phyloP scores from a whole-genome alignment of 2,888 invertebrate species.

The Drosophila anomalata region DNA sequence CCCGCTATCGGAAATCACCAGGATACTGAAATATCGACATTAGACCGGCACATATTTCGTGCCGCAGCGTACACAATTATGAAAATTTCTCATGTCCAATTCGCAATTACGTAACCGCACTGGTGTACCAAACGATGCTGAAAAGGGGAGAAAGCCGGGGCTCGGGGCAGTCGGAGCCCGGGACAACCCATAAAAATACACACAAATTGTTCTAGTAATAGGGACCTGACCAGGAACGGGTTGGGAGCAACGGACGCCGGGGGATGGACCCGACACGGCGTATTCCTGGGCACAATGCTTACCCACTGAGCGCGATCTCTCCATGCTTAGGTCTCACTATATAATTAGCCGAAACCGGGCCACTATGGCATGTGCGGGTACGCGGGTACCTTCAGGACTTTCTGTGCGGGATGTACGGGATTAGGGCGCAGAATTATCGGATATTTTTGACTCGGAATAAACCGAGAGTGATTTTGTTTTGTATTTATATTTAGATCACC shows the following conservation, averaged over 20 bases:
- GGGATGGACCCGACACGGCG: neutral
- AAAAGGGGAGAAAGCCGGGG: slow-evolving; percentile 18
- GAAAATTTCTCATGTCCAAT: slow-evolving; percentile 51
- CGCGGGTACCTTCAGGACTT: slow-evolving; percentile 18
- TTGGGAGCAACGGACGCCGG: slow-evolving; percentile 27
- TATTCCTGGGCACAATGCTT: slow-evolving; percentile 25
- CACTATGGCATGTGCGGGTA: slow-evolving; percentile 53
- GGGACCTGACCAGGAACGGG: slow-evolving; percentile 3
- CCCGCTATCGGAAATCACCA: slow-evolving; percentile 20
- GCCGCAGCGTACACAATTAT: slow-evolving; percentile 53
- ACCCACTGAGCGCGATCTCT: slow-evolving; percentile 63
- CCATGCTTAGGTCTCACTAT: slow-evolving; percentile 70
- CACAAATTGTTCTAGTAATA: slow-evolving; percentile 47
- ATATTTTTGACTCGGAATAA: slow-evolving; percentile 52
- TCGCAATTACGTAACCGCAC: slow-evolving; percentile 69
- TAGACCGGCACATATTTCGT: slow-evolving; percentile 40
- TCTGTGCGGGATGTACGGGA: slow-evolving; percentile 13
- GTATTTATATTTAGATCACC: slow-evolving; percentile 76
- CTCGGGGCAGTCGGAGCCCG: slow-evolving; percentile 33
- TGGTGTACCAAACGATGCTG: slow-evolving; percentile 24
- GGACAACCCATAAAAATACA: slow-evolving; percentile 63
- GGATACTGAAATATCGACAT: slow-evolving; percentile 27
- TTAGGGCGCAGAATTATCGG: slow-evolving; percentile 46
- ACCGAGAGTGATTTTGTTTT: slow-evolving; percentile 47
- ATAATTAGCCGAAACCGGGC: slow-evolving; percentile 74